Conservation (phyloP, 2,797 vertebrate species). For the Hydrophis major region DNA sequence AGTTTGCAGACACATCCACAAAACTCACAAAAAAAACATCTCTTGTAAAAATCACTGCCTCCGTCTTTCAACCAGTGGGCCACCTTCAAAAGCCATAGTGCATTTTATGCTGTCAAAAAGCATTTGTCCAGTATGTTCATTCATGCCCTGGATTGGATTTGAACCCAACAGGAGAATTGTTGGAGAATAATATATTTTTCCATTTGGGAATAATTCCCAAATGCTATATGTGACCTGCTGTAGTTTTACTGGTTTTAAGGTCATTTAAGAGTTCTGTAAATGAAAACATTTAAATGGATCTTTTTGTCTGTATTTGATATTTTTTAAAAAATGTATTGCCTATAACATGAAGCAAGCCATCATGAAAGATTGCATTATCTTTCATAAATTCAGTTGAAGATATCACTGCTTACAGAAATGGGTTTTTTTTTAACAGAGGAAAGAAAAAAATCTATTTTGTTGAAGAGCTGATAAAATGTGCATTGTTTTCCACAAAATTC, state of each 20-base stretch:
- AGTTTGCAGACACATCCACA: background rate
- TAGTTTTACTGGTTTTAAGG: background rate
- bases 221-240: background rate
- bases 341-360: slow-evolving; percentile 36
- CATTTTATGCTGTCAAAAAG: background rate
- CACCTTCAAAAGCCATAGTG: background rate
- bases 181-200: background rate
- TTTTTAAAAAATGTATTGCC: slow-evolving; percentile 3
- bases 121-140: background rate
- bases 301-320: background rate
- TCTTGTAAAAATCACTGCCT: too few relatives aligned
- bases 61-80: background rate
- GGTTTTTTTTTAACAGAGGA: slow-evolving; percentile 1
- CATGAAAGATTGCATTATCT: slow-evolving; percentile 31
- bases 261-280: background rate
- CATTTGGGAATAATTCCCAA: background rate
- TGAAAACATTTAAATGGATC: background rate
- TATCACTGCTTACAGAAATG: slow-evolving; percentile 41
- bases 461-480: slow-evolving; percentile 34
- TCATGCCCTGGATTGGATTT: background rate
- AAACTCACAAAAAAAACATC: too few relatives aligned
- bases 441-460: slow-evolving; percentile 24
- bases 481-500: slow-evolving; percentile 40
- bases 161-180: background rate
- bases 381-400: slow-evolving; percentile 21